Evolutionary conservation across 2,113 vertebrate genomes (phyloP).

Genomic region (Hiodon tergisus): DNA sequence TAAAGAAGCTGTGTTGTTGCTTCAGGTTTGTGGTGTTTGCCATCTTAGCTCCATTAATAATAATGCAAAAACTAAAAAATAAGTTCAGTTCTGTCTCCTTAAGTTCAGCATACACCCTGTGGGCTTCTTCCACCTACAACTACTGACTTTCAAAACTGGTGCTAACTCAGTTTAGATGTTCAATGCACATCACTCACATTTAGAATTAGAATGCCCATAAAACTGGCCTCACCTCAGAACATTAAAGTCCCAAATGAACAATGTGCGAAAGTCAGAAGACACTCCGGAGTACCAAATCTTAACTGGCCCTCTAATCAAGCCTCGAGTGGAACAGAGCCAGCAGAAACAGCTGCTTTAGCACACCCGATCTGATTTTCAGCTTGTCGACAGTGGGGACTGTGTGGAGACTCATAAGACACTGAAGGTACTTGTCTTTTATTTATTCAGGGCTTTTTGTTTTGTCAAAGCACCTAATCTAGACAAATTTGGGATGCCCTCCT

Average conservation of each 20-base stretch:
- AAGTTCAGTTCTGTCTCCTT: too few species aligned
- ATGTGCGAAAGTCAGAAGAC: neutral
- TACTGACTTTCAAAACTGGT: too few species aligned
- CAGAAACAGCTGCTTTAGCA: neutral
- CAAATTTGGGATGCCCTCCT: conserved; percentile 4
- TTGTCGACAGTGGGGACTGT: neutral
- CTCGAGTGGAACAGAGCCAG: neutral
- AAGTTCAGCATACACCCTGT: too few species aligned
- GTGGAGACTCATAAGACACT: neutral
- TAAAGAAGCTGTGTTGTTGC: too few species aligned
- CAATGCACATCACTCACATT: neutral
- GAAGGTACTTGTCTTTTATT: neutral
- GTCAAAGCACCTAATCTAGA: neutral
- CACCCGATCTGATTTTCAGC: neutral
- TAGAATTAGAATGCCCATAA: neutral
- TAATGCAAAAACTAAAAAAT: too few species aligned
- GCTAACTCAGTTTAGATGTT: too few species aligned
- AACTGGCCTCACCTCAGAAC: neutral
- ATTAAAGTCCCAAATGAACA: too few species aligned
- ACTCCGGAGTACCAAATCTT: neutral
- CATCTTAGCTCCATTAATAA: too few species aligned
- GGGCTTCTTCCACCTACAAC: too few species aligned
- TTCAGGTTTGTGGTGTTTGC: too few species aligned
- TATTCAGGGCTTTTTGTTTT: neutral
- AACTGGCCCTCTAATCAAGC: too few species aligned